Conservation (phyloP, 2,888 invertebrate genomes). For the Pseudoips prasinana region DNA sequence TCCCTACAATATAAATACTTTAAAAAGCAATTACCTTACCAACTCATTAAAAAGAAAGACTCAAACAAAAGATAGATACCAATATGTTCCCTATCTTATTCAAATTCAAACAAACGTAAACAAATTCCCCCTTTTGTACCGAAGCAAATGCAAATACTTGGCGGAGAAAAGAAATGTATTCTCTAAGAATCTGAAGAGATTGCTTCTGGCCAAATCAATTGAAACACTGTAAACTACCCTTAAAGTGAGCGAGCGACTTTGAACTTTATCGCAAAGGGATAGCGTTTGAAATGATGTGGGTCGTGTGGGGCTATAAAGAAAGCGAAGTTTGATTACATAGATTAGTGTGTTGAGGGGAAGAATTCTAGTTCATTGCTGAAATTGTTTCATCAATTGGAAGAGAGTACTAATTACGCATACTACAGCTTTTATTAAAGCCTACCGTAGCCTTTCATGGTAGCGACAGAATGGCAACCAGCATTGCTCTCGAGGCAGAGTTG, state of each 20-base stretch:
- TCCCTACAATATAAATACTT: too few relatives aligned
- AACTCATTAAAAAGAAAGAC: slow-evolving; percentile 18
- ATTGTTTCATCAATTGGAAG: too few relatives aligned
- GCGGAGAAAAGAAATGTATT: slow-evolving; percentile 53
- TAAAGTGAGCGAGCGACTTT: slow-evolving; percentile 9
- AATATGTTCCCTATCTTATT: slow-evolving; percentile 43
- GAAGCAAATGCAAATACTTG: slow-evolving; percentile 63
- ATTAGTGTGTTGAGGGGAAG: too few relatives aligned
- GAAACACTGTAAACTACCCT: slow-evolving; percentile 38
- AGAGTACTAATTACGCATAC: too few relatives aligned
- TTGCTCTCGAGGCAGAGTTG: too few relatives aligned
- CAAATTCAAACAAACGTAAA: slow-evolving; percentile 53
- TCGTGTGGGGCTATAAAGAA: slow-evolving; percentile 7
- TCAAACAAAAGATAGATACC: slow-evolving; percentile 35
- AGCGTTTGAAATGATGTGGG: slow-evolving; percentile 3
- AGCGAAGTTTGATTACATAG: slow-evolving; percentile 5
- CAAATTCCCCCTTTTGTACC: slow-evolving; percentile 61
- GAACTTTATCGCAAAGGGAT: slow-evolving; percentile 10
- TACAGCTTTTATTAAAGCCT: too few relatives aligned
- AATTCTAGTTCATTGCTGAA: too few relatives aligned
- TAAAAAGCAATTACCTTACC: slow-evolving; percentile 14
- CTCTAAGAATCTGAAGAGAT: slow-evolving; percentile 58
- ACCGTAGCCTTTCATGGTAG: too few relatives aligned
- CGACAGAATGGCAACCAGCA: too few relatives aligned
- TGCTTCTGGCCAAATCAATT: slow-evolving; percentile 62